Evolutionary conservation across 2,797 vertebrate species (phyloP).

Genomic region (Urosaurus nigricauda): DNA sequence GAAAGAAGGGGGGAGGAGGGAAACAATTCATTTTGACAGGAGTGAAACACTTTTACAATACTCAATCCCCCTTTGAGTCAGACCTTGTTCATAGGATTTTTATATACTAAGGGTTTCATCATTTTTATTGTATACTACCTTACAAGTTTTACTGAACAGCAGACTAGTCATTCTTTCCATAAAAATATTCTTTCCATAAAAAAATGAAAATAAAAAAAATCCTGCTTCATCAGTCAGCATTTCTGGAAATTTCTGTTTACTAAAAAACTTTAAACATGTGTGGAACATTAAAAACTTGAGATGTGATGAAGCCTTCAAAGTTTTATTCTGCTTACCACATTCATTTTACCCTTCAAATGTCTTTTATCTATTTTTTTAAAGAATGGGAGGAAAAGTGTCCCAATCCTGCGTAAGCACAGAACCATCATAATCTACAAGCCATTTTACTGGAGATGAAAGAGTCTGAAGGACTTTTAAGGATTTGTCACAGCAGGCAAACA

Average conservation of each 20-base stretch:
- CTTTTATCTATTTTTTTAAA: background rate
- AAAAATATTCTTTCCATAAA: background rate
- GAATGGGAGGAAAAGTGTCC: background rate
- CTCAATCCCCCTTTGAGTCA: background rate
- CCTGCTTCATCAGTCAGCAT: background rate
- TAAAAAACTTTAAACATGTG: background rate
- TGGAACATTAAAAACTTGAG: background rate
- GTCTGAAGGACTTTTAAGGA: background rate
- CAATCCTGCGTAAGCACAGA: background rate
- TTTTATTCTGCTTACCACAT: background rate
- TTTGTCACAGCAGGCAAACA: background rate
- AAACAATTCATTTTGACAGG: background rate
- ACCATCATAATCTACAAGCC: background rate
- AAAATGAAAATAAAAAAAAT: background rate
- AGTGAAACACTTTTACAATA: slow-evolving; percentile 4
- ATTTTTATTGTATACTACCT: background rate
- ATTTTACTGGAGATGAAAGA: slow-evolving; percentile 14
- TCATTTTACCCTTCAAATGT: background rate
- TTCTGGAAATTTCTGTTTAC: background rate
- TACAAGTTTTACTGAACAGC: background rate
- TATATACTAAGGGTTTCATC: background rate
- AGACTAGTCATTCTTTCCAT: background rate
- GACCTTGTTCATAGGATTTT: background rate
- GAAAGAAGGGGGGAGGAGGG: background rate
- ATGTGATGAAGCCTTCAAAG: background rate